Conservation (phyloP, 2,113 vertebrate species). For the Atlantisia rogersi region DNA sequence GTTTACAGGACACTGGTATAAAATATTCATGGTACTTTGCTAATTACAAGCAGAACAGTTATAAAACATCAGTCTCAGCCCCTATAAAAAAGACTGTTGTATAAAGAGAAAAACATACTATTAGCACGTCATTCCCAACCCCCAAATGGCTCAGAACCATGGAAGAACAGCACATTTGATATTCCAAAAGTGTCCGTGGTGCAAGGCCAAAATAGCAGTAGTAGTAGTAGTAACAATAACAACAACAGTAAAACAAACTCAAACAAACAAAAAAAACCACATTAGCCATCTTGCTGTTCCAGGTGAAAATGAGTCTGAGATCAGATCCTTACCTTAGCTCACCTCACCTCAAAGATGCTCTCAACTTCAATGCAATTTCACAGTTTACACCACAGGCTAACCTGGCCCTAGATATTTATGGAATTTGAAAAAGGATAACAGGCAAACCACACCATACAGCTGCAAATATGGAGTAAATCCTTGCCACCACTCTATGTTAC, state of each 20-base stretch:
- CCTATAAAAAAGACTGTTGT: not conserved
- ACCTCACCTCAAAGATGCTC: not conserved
- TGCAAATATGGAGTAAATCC: not conserved
- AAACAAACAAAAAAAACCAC: not conserved
- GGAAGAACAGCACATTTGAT: not conserved
- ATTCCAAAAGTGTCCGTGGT: not conserved
- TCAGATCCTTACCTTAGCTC: not conserved
- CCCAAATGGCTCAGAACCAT: not conserved
- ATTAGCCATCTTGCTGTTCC: not conserved
- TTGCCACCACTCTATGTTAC: not conserved
- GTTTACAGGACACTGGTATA: not conserved
- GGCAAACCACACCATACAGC: not conserved
- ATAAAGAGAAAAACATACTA: not conserved
- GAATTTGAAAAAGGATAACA: not conserved
- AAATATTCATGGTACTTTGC: not conserved
- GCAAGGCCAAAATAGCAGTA: too few relatives aligned
- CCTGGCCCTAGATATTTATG: not conserved
- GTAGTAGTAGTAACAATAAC: too few relatives aligned
- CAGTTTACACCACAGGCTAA: not conserved
- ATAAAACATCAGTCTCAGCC: not conserved
- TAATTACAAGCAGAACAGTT: conserved; percentile 41
- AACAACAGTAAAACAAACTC: too few relatives aligned
- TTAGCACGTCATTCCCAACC: not conserved
- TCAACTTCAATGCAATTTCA: not conserved
- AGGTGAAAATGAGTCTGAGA: not conserved